phyloP scores from a whole-genome alignment of 2,113 vertebrate species.

The Myodes glareolus region DNA sequence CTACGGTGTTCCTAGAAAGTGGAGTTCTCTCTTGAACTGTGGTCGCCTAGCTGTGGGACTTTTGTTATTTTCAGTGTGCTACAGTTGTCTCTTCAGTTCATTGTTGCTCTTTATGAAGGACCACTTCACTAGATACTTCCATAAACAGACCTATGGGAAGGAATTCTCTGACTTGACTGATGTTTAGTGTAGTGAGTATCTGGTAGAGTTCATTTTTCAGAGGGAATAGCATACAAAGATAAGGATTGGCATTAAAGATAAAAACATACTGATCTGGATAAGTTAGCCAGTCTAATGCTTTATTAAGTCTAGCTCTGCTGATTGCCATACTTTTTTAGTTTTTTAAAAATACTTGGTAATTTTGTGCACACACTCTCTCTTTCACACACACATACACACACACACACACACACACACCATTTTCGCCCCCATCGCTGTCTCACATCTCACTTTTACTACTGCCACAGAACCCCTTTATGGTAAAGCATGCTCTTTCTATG shows the following conservation, averaged over 20 bases:
- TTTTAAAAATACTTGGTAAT: background rate
- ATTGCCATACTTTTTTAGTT: background rate
- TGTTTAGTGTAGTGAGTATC: slow-evolving; percentile 34
- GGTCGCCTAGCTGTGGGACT: background rate
- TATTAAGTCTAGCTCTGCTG: slow-evolving; percentile 14
- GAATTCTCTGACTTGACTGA: slow-evolving; percentile 34
- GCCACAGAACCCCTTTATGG: background rate
- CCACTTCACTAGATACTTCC: slow-evolving; percentile 2
- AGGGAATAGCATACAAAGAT: background rate
- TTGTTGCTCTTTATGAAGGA: background rate
- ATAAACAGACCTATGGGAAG: background rate
- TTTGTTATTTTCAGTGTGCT: background rate
- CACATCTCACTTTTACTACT: background rate
- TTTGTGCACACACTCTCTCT: background rate
- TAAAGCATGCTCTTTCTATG: background rate
- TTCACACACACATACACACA: background rate
- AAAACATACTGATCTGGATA: background rate
- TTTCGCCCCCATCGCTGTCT: background rate
- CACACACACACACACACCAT: background rate
- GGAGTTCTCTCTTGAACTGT: slow-evolving; percentile 33
- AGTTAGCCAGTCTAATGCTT: background rate
- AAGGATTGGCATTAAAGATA: slow-evolving; percentile 2
- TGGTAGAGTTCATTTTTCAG: background rate
- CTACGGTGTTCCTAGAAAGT: slow-evolving; percentile 8
- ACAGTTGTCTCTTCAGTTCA: background rate